Evolutionary conservation across 2,113 vertebrate genomes (phyloP), one percentile per base, ranked within the genome.

Genomic region (Petaurus breviceps): DNA sequence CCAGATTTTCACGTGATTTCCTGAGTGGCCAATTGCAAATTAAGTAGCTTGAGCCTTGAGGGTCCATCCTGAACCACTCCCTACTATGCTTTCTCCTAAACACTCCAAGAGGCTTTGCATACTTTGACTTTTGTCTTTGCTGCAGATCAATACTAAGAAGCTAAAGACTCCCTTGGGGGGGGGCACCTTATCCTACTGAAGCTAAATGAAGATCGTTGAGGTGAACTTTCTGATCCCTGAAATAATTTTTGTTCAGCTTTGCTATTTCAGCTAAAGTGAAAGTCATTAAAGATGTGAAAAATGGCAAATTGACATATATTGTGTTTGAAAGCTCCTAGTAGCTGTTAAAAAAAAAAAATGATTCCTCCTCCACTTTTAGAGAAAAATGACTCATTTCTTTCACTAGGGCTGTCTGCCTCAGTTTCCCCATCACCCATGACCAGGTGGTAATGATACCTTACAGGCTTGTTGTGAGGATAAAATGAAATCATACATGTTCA

Each of bases 251-350:
- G 47, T 68, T 84, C 84, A 26, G 37, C n/a, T 37, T 11, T 24
- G 61, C 31, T 25, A 49, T 52, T 50, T 37, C 6, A 57, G 92
- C 0, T 0, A 37, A 92, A 55, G 57, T 95, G 68, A 52, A 92
- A 90, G 54, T 93, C 94, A 93, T 93, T 55, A 92, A 90, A 90
- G 92, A 90, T 68, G 96, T 51, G 95, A 55, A 93, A 95, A 51
- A 92, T n/a, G 9, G 51, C 92, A 90, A 90, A 92, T 97, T 94
- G 91, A 90, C 95, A 77, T 91, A 25, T 3, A 2, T 23, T 0
- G 0, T 28, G 77, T 68, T 43, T 94, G 54, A 89, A 52, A 51
- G 50, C 90, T 89, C 43, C 50, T 84, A 50, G 90, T 91, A 92
- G 50, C 8, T 93, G 50, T 91, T 94, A 47, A 53, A 90, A 68